Conservation (phyloP, 2,797 vertebrate genomes). For the Pampus argenteus region DNA sequence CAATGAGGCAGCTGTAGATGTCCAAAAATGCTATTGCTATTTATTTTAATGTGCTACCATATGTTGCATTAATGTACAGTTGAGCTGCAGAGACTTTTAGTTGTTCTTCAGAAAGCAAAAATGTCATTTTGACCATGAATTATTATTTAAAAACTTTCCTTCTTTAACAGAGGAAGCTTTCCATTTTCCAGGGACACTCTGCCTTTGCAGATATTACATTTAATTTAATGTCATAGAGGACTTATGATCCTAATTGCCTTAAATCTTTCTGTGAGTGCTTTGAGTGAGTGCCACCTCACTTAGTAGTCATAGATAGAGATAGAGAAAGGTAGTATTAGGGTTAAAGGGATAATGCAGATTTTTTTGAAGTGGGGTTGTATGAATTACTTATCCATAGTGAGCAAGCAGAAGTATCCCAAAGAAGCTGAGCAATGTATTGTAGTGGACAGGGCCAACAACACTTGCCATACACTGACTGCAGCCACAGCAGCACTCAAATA, state of each 20-base stretch:
- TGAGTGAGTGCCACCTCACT: background rate
- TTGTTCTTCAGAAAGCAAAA: background rate
- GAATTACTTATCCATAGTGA: no score
- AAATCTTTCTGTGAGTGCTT: background rate
- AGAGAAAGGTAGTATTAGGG: no score
- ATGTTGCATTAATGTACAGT: background rate
- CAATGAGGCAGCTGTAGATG: no score
- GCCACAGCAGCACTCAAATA: no score
- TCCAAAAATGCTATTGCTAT: no score
- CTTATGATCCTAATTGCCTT: conserved; percentile 3
- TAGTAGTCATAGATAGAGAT: background rate
- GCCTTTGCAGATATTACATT: conserved; percentile 3
- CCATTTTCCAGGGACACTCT: background rate
- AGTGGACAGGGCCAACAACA: no score
- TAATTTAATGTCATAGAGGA: conserved; percentile 1
- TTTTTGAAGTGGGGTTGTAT: no score
- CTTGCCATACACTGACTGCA: no score
- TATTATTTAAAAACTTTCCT: background rate
- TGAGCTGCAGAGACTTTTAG: conserved; percentile 2
- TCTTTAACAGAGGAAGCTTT: background rate
- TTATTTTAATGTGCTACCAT: background rate
- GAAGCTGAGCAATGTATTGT: no score
- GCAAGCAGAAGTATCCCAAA: no score
- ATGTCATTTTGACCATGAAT: background rate
- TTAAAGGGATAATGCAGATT: no score